Evolutionary conservation across 2,888 invertebrate genomes (phyloP), one percentile per base, ranked within the genome.

Genomic region (Euproctis similis): DNA sequence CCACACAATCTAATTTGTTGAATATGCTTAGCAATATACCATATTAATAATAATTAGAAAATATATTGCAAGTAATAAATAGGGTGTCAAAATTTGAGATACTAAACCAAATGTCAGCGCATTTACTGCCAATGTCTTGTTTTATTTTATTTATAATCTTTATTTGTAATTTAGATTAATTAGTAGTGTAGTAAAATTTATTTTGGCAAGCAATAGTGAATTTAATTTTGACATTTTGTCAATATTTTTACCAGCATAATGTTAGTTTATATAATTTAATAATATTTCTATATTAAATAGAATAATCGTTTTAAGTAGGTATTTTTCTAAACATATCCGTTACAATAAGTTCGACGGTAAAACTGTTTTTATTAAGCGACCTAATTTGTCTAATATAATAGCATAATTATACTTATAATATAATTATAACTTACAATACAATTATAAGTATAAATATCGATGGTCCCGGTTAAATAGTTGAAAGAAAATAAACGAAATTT

Each of bases 341-440:
- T 76, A 77, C 41, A 60, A 64, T 78, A 75, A 76, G 73, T 76
- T 74, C 51, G 47, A 59, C 59, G 59, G 55, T 60, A 59, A 59
- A 42, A 54, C 41, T 47, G 39, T 63, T 58, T 59, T 61, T 59
- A 61, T 59, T 63, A 17, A 25, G 23, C 27, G 8, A 30, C 17
- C n/a, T 34, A 39, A 42, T 46, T 51, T 45, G 37, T 43, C 41
- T 42, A 42, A 51, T 46, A 39, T 43, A 38, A 26, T 49, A 51
- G 51, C 42, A 51, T 46, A 39, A 30, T 39, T 29, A 21, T 8
- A 2, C 6, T 13, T 12, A 12, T n/a, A n/a, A n/a, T n/a, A n/a
- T n/a, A n/a, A n/a, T n/a, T n/a, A n/a, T n/a, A n/a, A n/a, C n/a
- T n/a, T n/a, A n/a, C n/a, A n/a, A n/a, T n/a, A n/a, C n/a, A n/a